Base-by-base conservation (phyloP, 2,113 vertebrate genomes). In the Petrocephalus microphthalmus region DNA sequence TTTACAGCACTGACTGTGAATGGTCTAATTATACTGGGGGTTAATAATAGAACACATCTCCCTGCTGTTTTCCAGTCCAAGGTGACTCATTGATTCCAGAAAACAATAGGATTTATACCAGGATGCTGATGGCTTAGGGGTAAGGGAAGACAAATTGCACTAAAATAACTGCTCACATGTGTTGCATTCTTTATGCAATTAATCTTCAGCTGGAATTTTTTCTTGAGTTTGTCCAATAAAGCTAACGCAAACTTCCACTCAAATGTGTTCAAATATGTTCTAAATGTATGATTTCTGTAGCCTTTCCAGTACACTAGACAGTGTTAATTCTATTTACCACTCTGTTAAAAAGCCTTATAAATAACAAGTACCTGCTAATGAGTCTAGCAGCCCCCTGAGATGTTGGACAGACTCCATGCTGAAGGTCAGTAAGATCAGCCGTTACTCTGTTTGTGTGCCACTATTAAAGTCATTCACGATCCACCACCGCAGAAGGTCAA, bases 371-470 rank as follows among this genome's bases (percentile, higher is more conserved):
- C 22, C 78, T 84, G 78, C 78, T 54, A 53, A 57, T 42, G n/a
- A 53, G 33, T 78, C 57, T 71, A 57, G 25, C 47, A 64, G 45
- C n/a, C 29, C 49, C 49, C 51, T 81, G 52, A 82, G 67, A 22
- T 88, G 33, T 22, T 42, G 71, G 56, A 19, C 20, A 13, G 86
- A 33, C 15, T 64, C n/a, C 6, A 74, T 25, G 52, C 52, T 81
- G 8, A 90, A 91, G 81, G 88, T 89, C 90, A 90, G 51, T 45
- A 64, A 56, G 64, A 81, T 91, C 89, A 92, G 91, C 89, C 89
- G 88, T 90, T 84, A 83, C 29, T 25, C 19, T 54, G 54, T 81
- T 87, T n/a, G 54, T 74, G 37, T 84, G 54, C 15, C 56, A 74
- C 67, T 19, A 84, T 29, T 4, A 64, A 51, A 82, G 29, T 47